Base-by-base conservation (phyloP, 2,113 vertebrate species). In the Ginglymostoma cirratum region DNA sequence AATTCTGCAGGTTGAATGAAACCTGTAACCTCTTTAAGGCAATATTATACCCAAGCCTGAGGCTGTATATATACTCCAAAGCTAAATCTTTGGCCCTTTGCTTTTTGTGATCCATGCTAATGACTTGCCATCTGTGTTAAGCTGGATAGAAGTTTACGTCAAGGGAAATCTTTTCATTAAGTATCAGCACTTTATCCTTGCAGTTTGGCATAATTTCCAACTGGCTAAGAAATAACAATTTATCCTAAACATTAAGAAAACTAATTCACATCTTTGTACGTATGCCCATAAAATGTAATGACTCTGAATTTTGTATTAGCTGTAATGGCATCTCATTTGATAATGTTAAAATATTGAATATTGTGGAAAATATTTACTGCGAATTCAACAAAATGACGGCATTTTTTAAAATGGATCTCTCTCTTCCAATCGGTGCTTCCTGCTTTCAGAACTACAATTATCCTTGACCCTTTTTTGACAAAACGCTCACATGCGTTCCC, bases 121-220 rank as follows among this genome's bases (percentile, higher is more conserved):
- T 95, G 42, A 52, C 42, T 72, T 72, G 42, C 94, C 94, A 95
- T 95, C 94, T 95, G 94, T 76, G 94, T 72, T 72, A 24, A 72
- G 69, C 94, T 95, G 69, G 52, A 45, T 72, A 95, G 24, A 72
- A 72, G 38, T 95, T 72, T 34, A 45, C 69, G 15, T 95, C 94
- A 95, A 95, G 94, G 94, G 94, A 95, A 72, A 95, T 95, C 94
- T 95, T 48, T 95, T 45, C 69, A 95, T 90, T 90, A 90, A 90
- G 14, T 90, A 61, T 95, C 67, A 72, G 94, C 69, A 95, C 52
- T 90, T 95, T 52, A 70, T 72, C 52, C 42, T 95, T 24, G 72
- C 12, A 95, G 70, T 45, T 72, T 95, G 94, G 94, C 67, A 72
- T 72, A 34, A 34, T 95, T 95, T 72, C 89, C 34, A 66, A 93